Conservation (phyloP, 2,888 invertebrate species). For the Clanis bilineata region DNA sequence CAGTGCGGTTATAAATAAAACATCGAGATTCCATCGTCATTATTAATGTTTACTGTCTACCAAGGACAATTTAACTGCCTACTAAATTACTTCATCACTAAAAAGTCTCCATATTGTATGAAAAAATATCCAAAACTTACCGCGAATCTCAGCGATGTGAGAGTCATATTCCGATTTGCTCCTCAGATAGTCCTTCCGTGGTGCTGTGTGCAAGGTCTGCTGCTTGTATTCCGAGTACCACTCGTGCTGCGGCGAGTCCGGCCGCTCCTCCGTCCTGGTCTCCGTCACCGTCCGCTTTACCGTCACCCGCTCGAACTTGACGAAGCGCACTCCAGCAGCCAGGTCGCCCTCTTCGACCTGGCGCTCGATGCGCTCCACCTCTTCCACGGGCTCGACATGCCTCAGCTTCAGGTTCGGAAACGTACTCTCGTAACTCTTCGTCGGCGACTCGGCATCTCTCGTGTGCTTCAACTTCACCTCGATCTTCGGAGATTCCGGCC, state of each 20-base stretch:
- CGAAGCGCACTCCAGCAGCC: slow-evolving; percentile 83
- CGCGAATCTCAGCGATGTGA: slow-evolving; percentile 93
- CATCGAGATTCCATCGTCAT: too few relatives aligned
- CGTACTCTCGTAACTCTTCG: slow-evolving; percentile 61
- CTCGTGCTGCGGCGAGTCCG: slow-evolving; percentile 73
- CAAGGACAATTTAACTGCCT: too few relatives aligned
- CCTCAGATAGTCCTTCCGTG: slow-evolving; percentile 87
- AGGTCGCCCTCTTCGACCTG: slow-evolving; percentile 85
- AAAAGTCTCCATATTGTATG: not conserved
- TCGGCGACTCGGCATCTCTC: slow-evolving; percentile 74
- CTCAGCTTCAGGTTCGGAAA: slow-evolving; percentile 74
- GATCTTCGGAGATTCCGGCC: slow-evolving; percentile 80
- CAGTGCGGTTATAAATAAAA: too few relatives aligned
- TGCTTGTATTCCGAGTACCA: slow-evolving; percentile 77
- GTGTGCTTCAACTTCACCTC: slow-evolving; percentile 84
- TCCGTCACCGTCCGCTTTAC: slow-evolving; percentile 84
- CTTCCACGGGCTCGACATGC: slow-evolving; percentile 67
- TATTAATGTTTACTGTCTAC: too few relatives aligned
- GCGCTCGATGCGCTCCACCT: slow-evolving; percentile 53
- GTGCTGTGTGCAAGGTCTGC: slow-evolving; percentile 83
- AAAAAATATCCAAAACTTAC: too few relatives aligned
- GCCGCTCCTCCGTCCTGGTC: slow-evolving; percentile 65
- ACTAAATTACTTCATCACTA: not conserved
- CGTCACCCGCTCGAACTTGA: slow-evolving; percentile 88
- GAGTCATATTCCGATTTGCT: slow-evolving; percentile 93